Conservation (phyloP, 2,113 vertebrate genomes). For the Epinephelus cyanopodus region DNA sequence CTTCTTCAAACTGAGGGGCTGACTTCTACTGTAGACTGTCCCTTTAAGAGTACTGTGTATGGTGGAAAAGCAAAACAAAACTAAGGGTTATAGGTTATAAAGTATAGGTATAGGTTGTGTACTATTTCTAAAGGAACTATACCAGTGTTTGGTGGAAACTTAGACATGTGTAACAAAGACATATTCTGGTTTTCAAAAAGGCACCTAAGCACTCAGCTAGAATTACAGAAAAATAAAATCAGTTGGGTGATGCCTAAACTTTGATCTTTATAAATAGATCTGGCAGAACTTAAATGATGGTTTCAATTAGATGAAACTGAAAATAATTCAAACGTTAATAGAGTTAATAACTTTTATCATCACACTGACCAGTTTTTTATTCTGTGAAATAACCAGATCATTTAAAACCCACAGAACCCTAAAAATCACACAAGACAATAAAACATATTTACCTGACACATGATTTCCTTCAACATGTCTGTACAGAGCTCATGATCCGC, state of each 20-base stretch:
- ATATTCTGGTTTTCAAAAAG: background rate
- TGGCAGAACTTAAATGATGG: background rate
- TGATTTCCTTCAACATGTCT: constrained; percentile 86
- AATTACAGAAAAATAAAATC: background rate
- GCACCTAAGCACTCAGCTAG: background rate
- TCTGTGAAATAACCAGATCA: background rate
- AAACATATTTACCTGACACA: constrained; percentile 87
- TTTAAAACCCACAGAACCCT: background rate
- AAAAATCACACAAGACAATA: background rate
- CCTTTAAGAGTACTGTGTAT: no score
- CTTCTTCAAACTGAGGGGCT: no score
- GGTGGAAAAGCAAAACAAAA: no score
- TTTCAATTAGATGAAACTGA: background rate
- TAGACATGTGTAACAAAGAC: background rate
- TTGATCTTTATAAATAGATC: background rate
- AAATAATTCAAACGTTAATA: background rate
- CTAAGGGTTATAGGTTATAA: no score
- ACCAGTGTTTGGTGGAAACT: no score
- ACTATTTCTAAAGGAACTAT: no score
- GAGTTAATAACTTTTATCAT: background rate
- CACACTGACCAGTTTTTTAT: background rate
- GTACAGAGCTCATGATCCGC: constrained; percentile 78
- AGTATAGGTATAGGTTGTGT: no score
- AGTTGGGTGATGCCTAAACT: background rate
- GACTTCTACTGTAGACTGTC: no score